Base-by-base conservation (phyloP, 2,797 vertebrate genomes). In the Bradypodion ventrale region DNA sequence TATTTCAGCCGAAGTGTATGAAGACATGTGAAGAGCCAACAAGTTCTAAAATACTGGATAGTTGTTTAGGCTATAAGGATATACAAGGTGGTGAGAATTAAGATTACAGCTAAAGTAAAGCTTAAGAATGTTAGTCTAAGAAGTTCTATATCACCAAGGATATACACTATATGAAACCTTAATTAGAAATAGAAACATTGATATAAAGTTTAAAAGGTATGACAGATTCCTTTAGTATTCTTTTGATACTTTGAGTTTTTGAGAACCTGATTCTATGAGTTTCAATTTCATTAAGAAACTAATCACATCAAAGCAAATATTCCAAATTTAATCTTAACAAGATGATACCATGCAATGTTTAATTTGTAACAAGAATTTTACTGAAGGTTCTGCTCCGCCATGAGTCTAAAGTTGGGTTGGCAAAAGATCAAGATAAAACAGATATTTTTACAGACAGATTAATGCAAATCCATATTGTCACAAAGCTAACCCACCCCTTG, bases 191-290 rank as follows among this genome's bases (percentile, higher is more conserved):
- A 78, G 25, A 12, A 42, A 60, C 15, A 63, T 63, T 19, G 42
- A 27, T n/a, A 78, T 63, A 37, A 77, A 60, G n/a, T 63, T 35
- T 80, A 52, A 80, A 80, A 68, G 52, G n/a, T 23, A 52, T n/a
- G 35, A 49, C 37, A 42, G 21, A 68, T 49, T 49, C 4, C 19
- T 78, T 65, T 12, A 32, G 16, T n/a, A 19, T 46, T 46, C 44
- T 37, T 63, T 78, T 62, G n/a, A 60, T 42, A 40, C 75, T n/a
- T 42, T 35, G 15, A 59, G 63, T 21, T 62, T 12, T 63, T 63
- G 44, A 21, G 15, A 44, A 62, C 62, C 37, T 63, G 59, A 62
- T 44, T 60, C 40, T 63, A 7, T 19, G 63, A 80, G 46, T 68
- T 80, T 65, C 27, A 63, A 23, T 65, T 23, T 49, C 25, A 15